Percentiles rank a stretch among this genome's conserved stretches.
phyloP scores from a whole-genome alignment of 2,888 invertebrate species.

The Aspidapion aeneum region DNA sequence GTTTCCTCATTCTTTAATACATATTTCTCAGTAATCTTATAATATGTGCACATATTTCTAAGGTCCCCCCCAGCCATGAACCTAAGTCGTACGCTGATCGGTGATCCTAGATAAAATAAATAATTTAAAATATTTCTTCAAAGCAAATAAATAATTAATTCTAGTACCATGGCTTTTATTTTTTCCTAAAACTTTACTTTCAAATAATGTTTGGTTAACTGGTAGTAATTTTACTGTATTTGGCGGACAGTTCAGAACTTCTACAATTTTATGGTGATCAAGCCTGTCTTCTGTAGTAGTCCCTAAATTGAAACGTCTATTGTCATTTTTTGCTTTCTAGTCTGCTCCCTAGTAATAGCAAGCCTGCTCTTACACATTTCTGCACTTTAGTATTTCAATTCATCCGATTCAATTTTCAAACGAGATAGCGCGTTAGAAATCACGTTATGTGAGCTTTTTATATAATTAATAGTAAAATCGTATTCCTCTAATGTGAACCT shows the following conservation, averaged over 20 bases:
- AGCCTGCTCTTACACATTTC: background rate
- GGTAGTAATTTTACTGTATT: constrained; percentile 11
- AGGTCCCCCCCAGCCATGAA: constrained; percentile 19
- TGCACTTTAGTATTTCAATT: background rate
- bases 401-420: background rate
- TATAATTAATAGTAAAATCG: background rate
- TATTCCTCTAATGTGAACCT: background rate
- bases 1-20: constrained; percentile 20
- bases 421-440: background rate
- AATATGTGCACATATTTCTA: constrained; percentile 17
- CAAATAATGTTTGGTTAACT: background rate
- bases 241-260: constrained; percentile 15
- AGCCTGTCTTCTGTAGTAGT: constrained; percentile 10
- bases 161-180: background rate
- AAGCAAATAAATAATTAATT: background rate
- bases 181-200: background rate
- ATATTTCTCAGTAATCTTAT: background rate
- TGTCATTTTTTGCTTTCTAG: background rate
- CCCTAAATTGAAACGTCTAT: no score
- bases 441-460: background rate
- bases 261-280: constrained; percentile 20
- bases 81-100: constrained; percentile 13
- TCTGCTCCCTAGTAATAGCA: background rate
- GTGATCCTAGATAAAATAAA: constrained; percentile 7
- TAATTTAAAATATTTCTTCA: background rate